phyloP scores from a whole-genome alignment of 2,888 invertebrate species.

The Dasypogon diadema region DNA sequence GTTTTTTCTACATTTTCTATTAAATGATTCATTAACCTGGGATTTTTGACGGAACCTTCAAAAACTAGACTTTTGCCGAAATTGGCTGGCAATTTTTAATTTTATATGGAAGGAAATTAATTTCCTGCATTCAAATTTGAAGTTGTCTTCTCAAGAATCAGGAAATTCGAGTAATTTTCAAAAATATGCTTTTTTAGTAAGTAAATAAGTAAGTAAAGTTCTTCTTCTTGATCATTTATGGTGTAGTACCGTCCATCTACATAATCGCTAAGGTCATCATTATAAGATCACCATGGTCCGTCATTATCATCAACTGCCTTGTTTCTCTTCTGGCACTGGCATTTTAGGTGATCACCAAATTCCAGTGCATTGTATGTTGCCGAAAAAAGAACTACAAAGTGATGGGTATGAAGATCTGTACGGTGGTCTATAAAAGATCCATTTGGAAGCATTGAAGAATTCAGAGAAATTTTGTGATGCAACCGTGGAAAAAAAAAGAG shows the following conservation, averaged over 20 bases:
- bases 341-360: background rate
- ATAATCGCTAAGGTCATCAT: constrained; percentile 13
- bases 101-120: background rate
- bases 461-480: constrained; percentile 36
- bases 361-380: background rate
- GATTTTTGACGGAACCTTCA: background rate
- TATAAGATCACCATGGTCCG: constrained; percentile 7
- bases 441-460: constrained; percentile 6
- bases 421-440: constrained; percentile 19
- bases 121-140: constrained; percentile 20
- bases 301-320: constrained; percentile 18
- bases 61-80: constrained; percentile 18
- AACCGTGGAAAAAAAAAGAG: constrained; percentile 17
- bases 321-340: background rate
- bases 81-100: constrained; percentile 9
- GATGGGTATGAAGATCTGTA: background rate
- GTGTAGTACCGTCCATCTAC: no score
- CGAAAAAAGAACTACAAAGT: background rate
- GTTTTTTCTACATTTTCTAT: constrained; percentile 22
- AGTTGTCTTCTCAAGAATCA: background rate
- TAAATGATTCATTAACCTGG: constrained; percentile 35
- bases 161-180: background rate
- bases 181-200: background rate
- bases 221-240: background rate
- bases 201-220: no score